These are phyloP conservation scores for Suillia variegata DNA, from an alignment of 2,888 invertebrate genomes.

Conservation along the genomic window DNA sequence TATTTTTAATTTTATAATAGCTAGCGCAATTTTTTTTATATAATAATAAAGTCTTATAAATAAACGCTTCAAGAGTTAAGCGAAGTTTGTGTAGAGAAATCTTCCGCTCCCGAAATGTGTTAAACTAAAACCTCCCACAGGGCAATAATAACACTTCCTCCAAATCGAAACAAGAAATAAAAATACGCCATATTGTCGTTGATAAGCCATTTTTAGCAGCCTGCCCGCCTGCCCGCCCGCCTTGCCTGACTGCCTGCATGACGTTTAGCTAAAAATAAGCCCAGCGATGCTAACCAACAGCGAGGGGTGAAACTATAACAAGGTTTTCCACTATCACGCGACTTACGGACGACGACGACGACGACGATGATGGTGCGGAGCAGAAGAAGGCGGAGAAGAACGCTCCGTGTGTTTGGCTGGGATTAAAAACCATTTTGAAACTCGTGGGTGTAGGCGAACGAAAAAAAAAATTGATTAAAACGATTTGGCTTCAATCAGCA, in stretches of 20 bases:
- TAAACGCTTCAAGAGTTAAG: too few relatives aligned
- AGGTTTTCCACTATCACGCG: constrained; percentile 46
- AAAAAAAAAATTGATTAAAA: constrained; percentile 12
- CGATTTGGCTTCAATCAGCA: neutral
- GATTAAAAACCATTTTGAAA: constrained; percentile 18
- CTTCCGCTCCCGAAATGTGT: too few relatives aligned
- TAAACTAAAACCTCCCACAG: constrained; percentile 40
- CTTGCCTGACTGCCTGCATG: neutral
- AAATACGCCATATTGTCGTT: constrained; percentile 36
- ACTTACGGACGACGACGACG: constrained; percentile 22
- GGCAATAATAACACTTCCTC: constrained; percentile 36
- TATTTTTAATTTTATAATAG: too few relatives aligned
- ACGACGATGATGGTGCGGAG: neutral
- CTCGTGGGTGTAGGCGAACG: constrained; percentile 23
- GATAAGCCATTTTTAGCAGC: constrained; percentile 46
- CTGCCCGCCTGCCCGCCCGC: constrained; percentile 25
- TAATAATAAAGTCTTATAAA: too few relatives aligned
- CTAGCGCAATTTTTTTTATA: too few relatives aligned
- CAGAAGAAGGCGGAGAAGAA: neutral
- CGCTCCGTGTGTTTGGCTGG: too few relatives aligned
- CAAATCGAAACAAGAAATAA: constrained; percentile 23
- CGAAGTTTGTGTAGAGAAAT: too few relatives aligned
- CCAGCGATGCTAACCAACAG: constrained; percentile 15
- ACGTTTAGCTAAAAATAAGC: constrained; percentile 43
- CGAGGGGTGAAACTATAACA: constrained; percentile 42